A percentile compares a stretch with the other conserved stretches of the same genome.
phyloP scores from a whole-genome alignment of 2,888 invertebrate species.

The Laspeyria flexula region DNA sequence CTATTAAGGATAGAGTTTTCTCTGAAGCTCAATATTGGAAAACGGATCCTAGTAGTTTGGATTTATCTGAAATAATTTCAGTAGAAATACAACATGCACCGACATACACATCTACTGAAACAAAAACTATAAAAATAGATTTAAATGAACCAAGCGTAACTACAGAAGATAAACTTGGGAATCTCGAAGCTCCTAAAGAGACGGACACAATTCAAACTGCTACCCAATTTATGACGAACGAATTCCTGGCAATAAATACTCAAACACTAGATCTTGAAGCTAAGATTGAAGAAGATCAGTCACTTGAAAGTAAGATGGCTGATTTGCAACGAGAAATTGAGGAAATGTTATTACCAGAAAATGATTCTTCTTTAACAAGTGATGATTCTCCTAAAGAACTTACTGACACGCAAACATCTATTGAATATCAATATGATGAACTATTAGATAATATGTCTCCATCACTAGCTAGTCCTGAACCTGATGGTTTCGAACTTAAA shows the following conservation, averaged over 20 bases:
- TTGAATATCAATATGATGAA: constrained; percentile 68
- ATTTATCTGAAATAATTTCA: constrained; percentile 61
- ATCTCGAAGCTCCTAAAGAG: constrained; percentile 17
- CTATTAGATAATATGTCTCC: constrained; percentile 66
- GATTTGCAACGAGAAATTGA: constrained; percentile 82
- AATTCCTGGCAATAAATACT: constrained; percentile 41
- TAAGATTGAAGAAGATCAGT: constrained; percentile 70
- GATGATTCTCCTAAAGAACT: constrained; percentile 70
- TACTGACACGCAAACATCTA: constrained; percentile 59
- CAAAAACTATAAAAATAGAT: constrained; percentile 25
- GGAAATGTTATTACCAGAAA: constrained; percentile 79
- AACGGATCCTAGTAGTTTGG: constrained; percentile 61
- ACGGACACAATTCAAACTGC: constrained; percentile 15
- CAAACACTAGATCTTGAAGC: constrained; percentile 36
- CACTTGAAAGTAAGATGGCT: constrained; percentile 80
- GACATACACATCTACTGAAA: constrained; percentile 8
- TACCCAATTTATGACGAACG: constrained; percentile 40
- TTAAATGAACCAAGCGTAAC: constrained; percentile 16
- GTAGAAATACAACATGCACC: constrained; percentile 53
- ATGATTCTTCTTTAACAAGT: constrained; percentile 71
- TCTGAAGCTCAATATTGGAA: constrained; percentile 82
- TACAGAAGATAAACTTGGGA: constrained; percentile 1
- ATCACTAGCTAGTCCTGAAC: constrained; percentile 69
- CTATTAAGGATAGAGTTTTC: constrained; percentile 75
- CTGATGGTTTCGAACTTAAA: constrained; percentile 50